Evolutionary conservation across 1,140 invertebrate genomes (phyloP).

Genomic region (Bilobella aurantiaca): DNA sequence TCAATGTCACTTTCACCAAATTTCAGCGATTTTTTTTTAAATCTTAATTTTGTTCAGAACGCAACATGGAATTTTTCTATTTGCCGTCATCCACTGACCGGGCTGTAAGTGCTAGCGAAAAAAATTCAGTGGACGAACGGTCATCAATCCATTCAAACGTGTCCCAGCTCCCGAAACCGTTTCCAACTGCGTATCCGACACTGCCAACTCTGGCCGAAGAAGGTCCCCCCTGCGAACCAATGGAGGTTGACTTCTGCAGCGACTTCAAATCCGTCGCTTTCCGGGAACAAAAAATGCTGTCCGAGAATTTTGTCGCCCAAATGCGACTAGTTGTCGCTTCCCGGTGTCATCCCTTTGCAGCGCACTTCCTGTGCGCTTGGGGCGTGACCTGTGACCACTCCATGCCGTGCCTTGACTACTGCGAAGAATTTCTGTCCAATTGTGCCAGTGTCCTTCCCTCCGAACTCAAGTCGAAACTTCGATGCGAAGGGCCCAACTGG

Average conservation of each 20-base stretch:
- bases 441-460: slow-evolving; percentile 63
- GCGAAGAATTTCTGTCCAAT: slow-evolving; percentile 67
- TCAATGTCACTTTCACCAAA: neutral
- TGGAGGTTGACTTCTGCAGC: slow-evolving; percentile 31
- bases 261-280: slow-evolving; percentile 20
- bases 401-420: slow-evolving; percentile 67
- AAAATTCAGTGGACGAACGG: neutral
- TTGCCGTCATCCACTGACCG: slow-evolving; percentile 33
- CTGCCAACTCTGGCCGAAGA: neutral
- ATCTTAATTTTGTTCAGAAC: slow-evolving; percentile 18
- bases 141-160: neutral
- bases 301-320: no score
- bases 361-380: slow-evolving; percentile 33
- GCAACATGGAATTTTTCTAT: slow-evolving; percentile 33
- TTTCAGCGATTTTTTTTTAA: neutral
- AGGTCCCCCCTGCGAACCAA: slow-evolving; percentile 21
- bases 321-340: slow-evolving; percentile 24
- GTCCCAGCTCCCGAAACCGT: neutral
- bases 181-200: neutral
- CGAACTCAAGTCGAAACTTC: slow-evolving; percentile 56
- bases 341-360: slow-evolving; percentile 34
- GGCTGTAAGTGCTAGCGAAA: neutral
- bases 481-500: slow-evolving; percentile 59
- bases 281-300: neutral
- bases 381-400: slow-evolving; percentile 23